phyloP scores from a whole-genome alignment of 2,113 vertebrate genomes.

The Xenotilapia caudafasciata region DNA sequence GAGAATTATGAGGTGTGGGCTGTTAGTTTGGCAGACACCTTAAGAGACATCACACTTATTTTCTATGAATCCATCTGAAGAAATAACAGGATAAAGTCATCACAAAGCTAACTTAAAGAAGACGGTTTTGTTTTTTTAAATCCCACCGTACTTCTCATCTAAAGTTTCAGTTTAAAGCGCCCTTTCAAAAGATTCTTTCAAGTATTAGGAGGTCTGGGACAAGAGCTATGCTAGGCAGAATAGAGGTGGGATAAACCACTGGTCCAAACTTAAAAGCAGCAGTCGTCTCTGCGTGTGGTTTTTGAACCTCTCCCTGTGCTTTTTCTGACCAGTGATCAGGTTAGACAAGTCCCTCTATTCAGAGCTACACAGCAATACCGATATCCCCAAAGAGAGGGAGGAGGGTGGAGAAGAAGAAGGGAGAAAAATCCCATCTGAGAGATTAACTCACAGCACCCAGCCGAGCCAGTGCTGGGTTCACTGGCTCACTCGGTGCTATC shows the following conservation, averaged over 20 bases:
- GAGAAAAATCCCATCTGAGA: slow-evolving; percentile 56
- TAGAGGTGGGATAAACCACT: neutral
- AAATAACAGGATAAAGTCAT: neutral
- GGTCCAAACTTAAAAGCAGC: slow-evolving; percentile 1
- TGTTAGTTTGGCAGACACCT: neutral
- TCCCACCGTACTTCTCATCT: neutral
- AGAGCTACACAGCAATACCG: slow-evolving; percentile 38
- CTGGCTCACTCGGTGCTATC: slow-evolving; percentile 58
- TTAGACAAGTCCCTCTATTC: slow-evolving; percentile 61
- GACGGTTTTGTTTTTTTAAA: neutral
- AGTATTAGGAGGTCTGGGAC: neutral
- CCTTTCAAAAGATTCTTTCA: neutral
- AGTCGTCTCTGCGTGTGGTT: slow-evolving; percentile 16
- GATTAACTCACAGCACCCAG: slow-evolving; percentile 69
- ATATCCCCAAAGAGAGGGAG: slow-evolving; percentile 59
- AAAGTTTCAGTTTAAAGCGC: neutral
- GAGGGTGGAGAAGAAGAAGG: slow-evolving; percentile 24
- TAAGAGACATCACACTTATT: neutral
- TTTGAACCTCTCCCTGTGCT: slow-evolving; percentile 24
- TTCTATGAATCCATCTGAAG: neutral
- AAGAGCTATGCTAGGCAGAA: neutral
- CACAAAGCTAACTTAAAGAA: neutral
- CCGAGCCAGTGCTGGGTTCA: slow-evolving; percentile 61
- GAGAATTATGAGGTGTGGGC: neutral
- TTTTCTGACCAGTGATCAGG: slow-evolving; percentile 50